These are phyloP conservation scores for Chionis minor DNA, from an alignment of 2,113 vertebrate genomes.

Conservation along the genomic window DNA sequence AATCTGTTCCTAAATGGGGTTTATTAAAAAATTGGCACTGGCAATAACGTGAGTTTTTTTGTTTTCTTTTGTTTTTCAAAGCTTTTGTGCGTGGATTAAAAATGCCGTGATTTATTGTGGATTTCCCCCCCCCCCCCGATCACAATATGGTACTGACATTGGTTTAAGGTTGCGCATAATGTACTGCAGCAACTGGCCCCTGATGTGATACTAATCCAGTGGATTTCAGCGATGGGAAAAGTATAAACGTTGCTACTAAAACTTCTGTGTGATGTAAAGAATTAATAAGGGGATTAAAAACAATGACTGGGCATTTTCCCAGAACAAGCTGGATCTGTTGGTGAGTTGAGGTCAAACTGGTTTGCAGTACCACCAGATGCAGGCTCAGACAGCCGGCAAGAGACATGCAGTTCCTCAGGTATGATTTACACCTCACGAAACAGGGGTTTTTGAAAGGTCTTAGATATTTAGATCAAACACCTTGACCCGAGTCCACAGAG, in stretches of 20 bases:
- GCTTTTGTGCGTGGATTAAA: neutral
- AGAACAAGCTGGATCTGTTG: neutral
- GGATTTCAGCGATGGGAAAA: neutral
- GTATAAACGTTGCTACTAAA: neutral
- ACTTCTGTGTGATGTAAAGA: neutral
- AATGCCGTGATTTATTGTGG: neutral
- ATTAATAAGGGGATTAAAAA: neutral
- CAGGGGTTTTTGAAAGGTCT: neutral
- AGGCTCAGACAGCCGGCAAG: neutral
- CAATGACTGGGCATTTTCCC: neutral
- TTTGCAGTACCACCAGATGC: neutral
- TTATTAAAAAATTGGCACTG: neutral
- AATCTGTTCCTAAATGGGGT: neutral
- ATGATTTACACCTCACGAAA: neutral
- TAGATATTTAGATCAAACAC: neutral
- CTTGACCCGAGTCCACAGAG: neutral
- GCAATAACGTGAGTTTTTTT: neutral
- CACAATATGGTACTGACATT: neutral
- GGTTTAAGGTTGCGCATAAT: neutral
- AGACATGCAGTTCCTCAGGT: neutral
- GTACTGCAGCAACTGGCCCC: neutral
- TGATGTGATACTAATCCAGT: neutral
- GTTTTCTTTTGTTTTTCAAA: neutral
- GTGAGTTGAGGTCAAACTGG: neutral
- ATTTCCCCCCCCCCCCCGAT: neutral